Base-by-base conservation (phyloP, 2,113 vertebrate genomes). In the Pelodiscus sinensis region DNA sequence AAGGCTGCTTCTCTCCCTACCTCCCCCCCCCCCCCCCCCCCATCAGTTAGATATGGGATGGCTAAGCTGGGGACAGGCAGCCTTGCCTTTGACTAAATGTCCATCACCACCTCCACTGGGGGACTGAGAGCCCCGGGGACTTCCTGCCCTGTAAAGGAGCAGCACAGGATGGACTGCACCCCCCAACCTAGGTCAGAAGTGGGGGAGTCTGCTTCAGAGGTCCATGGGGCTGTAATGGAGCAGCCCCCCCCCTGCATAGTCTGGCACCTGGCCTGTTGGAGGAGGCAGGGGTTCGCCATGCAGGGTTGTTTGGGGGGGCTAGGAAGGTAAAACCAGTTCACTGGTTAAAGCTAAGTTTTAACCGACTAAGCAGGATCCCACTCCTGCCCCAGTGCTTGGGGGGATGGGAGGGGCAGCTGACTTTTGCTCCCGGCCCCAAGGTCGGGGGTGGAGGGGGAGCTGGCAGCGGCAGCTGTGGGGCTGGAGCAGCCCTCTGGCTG, bases 131-230 rank as follows among this genome's bases (percentile, higher is more conserved):
- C 44, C 77, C 44, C 22, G 4, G 51, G 38, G 77, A 15, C 12
- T 27, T 52, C 22, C 38, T 16, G 5, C 25, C 12, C 12, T 60
- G 58, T 31, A 44, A 24, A 14, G 73, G 73, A 38, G 73, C 93
- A 2, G 1, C 91, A 91, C 87, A 87, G 71, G 93, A 85, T 95
- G 95, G 96, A 93, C 88, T 93, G 29, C 2, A 27, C 44, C 22
- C 44, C 44, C 24, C 51, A 14, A 12, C 44, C 44, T 16, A 4
- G 14, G 31, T 29, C 44, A 31, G 60, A 16, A 29, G 14, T 68
- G 38, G 5, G 44, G 21, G 44, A 78, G 51, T 52, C 51, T 52
- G 51, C 44, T 14, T 51, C 12, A 21, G 27, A 19, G 73, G 73
- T 11, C 35, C 3, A 6, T 77, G 16, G n/a, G 12, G 35, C 73